phyloP scores from a whole-genome alignment of 2,888 invertebrate genomes.

The Itoplectis maculator region DNA sequence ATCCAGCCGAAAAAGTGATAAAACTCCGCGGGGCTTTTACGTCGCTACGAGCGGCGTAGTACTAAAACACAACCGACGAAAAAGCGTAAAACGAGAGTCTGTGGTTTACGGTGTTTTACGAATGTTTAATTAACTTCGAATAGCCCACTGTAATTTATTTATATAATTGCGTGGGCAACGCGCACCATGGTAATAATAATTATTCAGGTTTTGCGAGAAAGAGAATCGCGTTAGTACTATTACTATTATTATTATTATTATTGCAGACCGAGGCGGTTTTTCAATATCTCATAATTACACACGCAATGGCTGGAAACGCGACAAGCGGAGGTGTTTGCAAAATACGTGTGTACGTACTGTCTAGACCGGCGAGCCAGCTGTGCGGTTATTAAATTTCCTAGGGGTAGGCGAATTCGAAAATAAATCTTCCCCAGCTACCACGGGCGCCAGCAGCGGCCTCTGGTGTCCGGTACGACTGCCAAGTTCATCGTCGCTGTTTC shows the following conservation, averaged over 20 bases:
- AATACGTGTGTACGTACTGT: not conserved
- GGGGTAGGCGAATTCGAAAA: constrained; percentile 48
- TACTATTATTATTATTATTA: constrained; percentile 35
- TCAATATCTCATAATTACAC: constrained; percentile 46
- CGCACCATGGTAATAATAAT: constrained; percentile 43
- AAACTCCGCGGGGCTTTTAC: not conserved
- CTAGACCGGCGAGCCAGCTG: constrained; percentile 46
- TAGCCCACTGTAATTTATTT: constrained; percentile 28
- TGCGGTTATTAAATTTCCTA: constrained; percentile 54
- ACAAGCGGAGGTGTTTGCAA: not conserved
- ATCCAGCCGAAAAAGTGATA: not conserved
- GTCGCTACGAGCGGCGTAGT: not conserved
- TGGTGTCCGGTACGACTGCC: constrained; percentile 7
- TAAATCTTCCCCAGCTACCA: constrained; percentile 39
- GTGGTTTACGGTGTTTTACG: not conserved
- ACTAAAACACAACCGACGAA: not conserved
- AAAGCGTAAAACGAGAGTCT: not conserved
- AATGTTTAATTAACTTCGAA: constrained; percentile 52
- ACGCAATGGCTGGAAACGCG: not conserved
- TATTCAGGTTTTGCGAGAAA: constrained; percentile 29
- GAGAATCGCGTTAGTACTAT: not conserved
- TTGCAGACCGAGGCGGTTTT: constrained; percentile 30
- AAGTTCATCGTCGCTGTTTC: constrained; percentile 45
- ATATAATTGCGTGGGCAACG: constrained; percentile 17
- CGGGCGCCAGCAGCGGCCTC: constrained; percentile 9